Evolutionary conservation across 2,797 vertebrate genomes (phyloP), one percentile per base, ranked within the genome.

Genomic region (Anableps anableps): DNA sequence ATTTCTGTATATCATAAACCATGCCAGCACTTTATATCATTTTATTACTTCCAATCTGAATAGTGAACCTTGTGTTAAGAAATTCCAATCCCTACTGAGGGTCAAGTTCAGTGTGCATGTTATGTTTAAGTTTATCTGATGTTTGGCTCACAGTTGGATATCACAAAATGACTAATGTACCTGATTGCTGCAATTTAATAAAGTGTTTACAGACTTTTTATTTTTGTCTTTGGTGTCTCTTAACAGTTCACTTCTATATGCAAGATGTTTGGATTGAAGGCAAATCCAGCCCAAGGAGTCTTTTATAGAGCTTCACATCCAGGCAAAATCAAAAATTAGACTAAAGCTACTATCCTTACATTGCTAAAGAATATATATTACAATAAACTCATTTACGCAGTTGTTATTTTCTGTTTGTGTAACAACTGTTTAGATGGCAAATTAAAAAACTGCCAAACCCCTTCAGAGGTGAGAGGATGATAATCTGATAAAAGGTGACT

Each of bases 151-250:
- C 50, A 58, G 64, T 78, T 85, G 43, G 62, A 78, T 21, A 70
- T 72, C 64, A 80, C 17, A 55, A 19, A 62, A 45, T 58, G 5
- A 51, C 78, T 74, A 86, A 85, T 88, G 88, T 89, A 91, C 93
- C 88, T 88, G 58, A 89, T 91, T 91, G 83, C 86, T 91, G 91
- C 85, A 62, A 74, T 91, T 92, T 84, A 94, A 93, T 95, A 92
- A 95, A 93, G 80, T 90, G 80, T 91, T 86, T 88, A 78, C 86
- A 70, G 36, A 84, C 75, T 88, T 90, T 88, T 79, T 75, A 71
- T 31, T 78, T 84, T 55, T 76, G 11, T 50, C 11, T 77, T 75
- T 64, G 5, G 4, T 0, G 36, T 74, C 23, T 55, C 23, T 72
- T 21, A 11, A n/a, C 38, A 38, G 23, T 53, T 53, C 9, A 43